Base-by-base conservation (phyloP, 2,113 vertebrate genomes). In the Leiothrix lutea region DNA sequence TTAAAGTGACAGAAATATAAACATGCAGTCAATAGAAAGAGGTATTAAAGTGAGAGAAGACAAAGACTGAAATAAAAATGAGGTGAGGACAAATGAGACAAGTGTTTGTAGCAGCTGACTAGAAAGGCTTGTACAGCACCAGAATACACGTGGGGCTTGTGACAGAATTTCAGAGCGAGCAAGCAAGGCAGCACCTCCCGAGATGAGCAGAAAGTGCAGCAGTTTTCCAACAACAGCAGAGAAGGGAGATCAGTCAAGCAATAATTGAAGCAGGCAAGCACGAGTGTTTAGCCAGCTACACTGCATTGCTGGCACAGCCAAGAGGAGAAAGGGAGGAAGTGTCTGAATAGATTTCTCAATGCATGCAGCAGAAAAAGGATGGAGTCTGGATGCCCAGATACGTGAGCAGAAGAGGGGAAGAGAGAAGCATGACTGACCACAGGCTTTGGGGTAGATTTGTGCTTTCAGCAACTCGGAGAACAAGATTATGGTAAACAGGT, bases 101-200 rank as follows among this genome's bases (percentile, higher is more conserved):
- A 69, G n/a, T 28, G 28, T 64, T 90, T 44, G 26, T 53, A 86
- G 83, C 45, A 80, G 58, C 22, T 67, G 69, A 40, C 44, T 40
- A 36, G 44, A 77, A 82, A n/a, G 44, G 44, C 51, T 80, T 28
- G 24, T 19, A 36, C 0, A 6, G 42, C 50, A 77, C 28, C 28
- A 80, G 44, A 60, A 66, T 18, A 38, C 1, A 8, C 0, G 0
- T 11, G 57, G 26, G 58, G 29, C 51, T 88, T 66, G 65, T 51
- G 38, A 16, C 65, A 72, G 70, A 56, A 78, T 64, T 50, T 17
- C 48, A 81, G 61, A 71, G 48, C n/a, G 21, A 51, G 45, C 18
- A 47, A 51, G 53, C 56, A 36, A 22, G 51, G 56, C 56, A 73
- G 72, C 65, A 66, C 42, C 56, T 88, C 70, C 47, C 2, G 14